These are phyloP conservation scores for Ascaphus truei DNA, from an alignment of 2,113 vertebrate genomes.

Conservation along the genomic window DNA sequence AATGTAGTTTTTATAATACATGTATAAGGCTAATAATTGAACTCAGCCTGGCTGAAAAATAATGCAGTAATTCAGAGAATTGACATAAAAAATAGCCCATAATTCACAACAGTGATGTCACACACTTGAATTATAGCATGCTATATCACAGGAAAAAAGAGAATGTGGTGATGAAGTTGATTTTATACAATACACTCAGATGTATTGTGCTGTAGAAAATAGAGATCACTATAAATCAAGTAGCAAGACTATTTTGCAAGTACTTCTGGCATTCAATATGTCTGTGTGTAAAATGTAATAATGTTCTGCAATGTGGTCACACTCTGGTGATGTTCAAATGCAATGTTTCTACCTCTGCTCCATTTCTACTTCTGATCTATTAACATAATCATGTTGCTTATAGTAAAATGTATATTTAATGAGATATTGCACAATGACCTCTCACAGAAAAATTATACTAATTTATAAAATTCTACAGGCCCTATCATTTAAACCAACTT, in stretches of 20 bases:
- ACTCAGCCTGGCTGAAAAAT: conserved; percentile 19
- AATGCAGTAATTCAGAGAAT: conserved; percentile 15
- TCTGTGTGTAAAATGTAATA: conserved; percentile 11
- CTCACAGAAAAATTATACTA: too few relatives aligned
- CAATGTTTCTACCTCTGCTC: background rate
- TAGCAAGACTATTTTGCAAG: conserved; percentile 13
- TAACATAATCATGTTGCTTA: too few relatives aligned
- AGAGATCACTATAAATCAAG: conserved; percentile 19
- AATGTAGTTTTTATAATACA: conserved; percentile 26
- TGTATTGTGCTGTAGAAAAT: conserved; percentile 19
- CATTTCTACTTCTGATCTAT: too few relatives aligned
- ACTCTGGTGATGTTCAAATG: too few relatives aligned
- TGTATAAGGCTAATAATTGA: conserved; percentile 27
- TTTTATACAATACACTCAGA: conserved; percentile 1
- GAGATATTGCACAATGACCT: too few relatives aligned
- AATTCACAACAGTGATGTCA: conserved; percentile 29
- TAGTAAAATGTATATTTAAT: too few relatives aligned
- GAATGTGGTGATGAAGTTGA: conserved; percentile 18
- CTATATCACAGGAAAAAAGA: conserved; percentile 21
- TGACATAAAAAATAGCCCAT: conserved; percentile 22
- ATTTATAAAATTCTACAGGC: too few relatives aligned
- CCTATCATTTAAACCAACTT: too few relatives aligned
- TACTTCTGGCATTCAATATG: background rate
- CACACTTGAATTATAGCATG: conserved; percentile 15
- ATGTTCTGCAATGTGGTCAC: background rate